Conservation (phyloP, 2,797 vertebrate genomes). For the Halcyon badia region DNA sequence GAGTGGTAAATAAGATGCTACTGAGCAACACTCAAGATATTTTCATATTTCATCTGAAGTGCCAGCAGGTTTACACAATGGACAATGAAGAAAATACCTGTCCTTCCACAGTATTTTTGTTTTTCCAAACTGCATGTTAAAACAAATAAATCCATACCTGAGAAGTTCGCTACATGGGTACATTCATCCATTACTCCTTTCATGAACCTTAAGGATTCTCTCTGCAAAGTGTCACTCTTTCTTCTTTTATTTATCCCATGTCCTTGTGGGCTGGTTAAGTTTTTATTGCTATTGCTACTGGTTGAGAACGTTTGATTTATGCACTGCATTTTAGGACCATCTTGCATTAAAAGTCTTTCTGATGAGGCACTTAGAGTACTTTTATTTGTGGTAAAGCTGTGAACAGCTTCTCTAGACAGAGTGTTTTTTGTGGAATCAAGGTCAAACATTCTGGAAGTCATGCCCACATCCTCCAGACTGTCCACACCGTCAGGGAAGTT, state of each 20-base stretch:
- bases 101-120: background rate
- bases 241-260: conserved; percentile 58
- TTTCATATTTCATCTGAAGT: background rate
- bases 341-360: conserved; percentile 74
- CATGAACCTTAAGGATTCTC: conserved; percentile 94
- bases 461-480: conserved; percentile 76
- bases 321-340: conserved; percentile 57
- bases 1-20: background rate
- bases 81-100: background rate
- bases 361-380: conserved; percentile 67
- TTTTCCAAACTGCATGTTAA: conserved; percentile 9
- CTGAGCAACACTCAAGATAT: background rate
- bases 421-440: conserved; percentile 64
- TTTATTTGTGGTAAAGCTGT: conserved; percentile 57
- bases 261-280: conserved; percentile 27
- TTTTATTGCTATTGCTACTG: conserved; percentile 69
- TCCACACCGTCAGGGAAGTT: conserved; percentile 80
- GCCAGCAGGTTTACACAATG: background rate
- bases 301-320: conserved; percentile 79
- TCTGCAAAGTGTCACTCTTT: conserved; percentile 83
- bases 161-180: conserved; percentile 97
- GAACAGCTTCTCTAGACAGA: conserved; percentile 55
- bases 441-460: conserved; percentile 80
- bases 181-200: conserved; percentile 99
- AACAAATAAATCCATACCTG: conserved; percentile 82